Base-by-base conservation (phyloP, 2,797 vertebrate genomes). In the Babyrousa celebensis region DNA sequence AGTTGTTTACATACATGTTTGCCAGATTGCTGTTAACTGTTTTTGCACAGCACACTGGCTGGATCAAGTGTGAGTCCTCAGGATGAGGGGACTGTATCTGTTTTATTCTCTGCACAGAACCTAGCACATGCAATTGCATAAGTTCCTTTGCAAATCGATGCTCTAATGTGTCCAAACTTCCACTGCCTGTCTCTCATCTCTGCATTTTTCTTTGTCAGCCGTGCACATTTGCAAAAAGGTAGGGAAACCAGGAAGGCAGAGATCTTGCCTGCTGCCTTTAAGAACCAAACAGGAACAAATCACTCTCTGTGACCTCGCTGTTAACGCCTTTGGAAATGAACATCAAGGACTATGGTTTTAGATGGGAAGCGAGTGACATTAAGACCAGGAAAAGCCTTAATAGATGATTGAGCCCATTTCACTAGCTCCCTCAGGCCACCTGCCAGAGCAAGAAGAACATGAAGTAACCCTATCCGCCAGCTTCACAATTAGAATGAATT, bases 401-500 rank as follows among this genome's bases (percentile, higher is more conserved):
- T 93, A 96, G 63, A 95, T 86, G 83, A 97, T 85, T 96, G 91
- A 88, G 84, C 95, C 96, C 95, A 93, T 97, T 97, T 97, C 71
- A 52, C 67, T 29, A 97, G 71, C 88, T 97, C 93, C 92, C 96
- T 72, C 96, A 86, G 85, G 97, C 97, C 97, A 98, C 97, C 97
- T 98, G 97, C 96, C 98, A 97, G 83, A 56, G 18, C 25, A 29
- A 95, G 86, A 96, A 92, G 91, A 95, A 96, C 96, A 95, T 21
- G 93, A 90, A 96, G 86, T 93, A 97, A 97, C 96, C 95, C 95
- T 96, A 96, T 96, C 94, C 97, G 92, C 71, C 63, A 0, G 94
- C 92, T 97, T 97, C 96, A 98, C 96, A 97, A 98, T 97, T 98
- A 98, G 97, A 97, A 97, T 96, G 96, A 97, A 97, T 98, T 98